Evolutionary conservation across 2,888 invertebrate genomes (phyloP).

Genomic region (Polyommatus icarus): DNA sequence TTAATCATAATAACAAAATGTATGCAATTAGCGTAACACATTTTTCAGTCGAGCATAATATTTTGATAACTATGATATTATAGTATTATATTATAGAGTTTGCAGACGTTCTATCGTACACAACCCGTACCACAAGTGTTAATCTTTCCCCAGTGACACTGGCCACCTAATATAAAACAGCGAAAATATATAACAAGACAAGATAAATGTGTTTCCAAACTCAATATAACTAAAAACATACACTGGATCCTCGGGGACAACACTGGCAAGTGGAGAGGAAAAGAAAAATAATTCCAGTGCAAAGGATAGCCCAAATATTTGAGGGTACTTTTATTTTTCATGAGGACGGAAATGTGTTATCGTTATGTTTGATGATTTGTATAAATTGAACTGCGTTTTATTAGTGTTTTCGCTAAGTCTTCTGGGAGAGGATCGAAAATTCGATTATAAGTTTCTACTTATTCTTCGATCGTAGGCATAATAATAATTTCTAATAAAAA

Average conservation of each 20-base stretch:
- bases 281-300: conserved; percentile 29
- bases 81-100: not conserved
- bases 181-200: conserved; percentile 17
- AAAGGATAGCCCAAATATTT: conserved; percentile 29
- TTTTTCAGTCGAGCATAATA: no score
- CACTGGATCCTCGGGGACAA: conserved; percentile 20
- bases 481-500: no score
- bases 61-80: no score
- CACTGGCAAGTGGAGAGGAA: conserved; percentile 26
- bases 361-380: conserved; percentile 28
- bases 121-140: not conserved
- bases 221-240: conserved; percentile 31
- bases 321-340: conserved; percentile 22
- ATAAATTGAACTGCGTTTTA: conserved; percentile 25
- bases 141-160: conserved; percentile 15
- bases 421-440: not conserved
- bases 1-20: no score
- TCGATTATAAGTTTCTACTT: not conserved
- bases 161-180: conserved; percentile 22
- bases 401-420: not conserved
- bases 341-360: conserved; percentile 13
- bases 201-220: conserved; percentile 30
- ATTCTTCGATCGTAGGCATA: no score
- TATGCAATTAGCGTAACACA: no score
- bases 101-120: not conserved